Percentiles rank a stretch among this genome's conserved stretches.
Evolutionary conservation across 2,113 vertebrate species (phyloP).

Genomic region (Muntiacus muntjak): DNA sequence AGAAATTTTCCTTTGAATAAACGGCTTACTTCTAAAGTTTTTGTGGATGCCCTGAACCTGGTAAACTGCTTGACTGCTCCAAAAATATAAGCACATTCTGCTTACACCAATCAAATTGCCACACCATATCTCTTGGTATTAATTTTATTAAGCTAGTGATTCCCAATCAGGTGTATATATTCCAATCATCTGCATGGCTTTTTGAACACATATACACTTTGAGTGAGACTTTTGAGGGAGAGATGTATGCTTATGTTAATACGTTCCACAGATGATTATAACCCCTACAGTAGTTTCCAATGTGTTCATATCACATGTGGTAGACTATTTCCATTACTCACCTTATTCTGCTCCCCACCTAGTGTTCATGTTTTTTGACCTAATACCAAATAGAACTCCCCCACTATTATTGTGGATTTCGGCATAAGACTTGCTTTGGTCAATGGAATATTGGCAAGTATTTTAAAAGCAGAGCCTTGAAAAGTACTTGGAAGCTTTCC

Average conservation of each 20-base stretch:
- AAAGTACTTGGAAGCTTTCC: not conserved
- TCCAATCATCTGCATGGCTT: not conserved
- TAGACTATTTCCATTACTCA: not conserved
- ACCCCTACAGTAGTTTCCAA: not conserved
- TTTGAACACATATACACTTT: not conserved
- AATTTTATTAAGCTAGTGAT: not conserved
- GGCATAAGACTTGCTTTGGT: not conserved
- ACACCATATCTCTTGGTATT: not conserved
- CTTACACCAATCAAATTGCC: not conserved
- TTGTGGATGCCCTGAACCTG: not conserved
- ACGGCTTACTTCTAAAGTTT: not conserved
- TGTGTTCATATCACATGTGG: not conserved
- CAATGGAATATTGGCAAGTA: not conserved
- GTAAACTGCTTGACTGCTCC: not conserved
- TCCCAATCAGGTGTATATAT: not conserved
- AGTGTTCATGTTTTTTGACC: not conserved
- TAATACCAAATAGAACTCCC: not conserved
- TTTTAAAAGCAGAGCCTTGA: not conserved
- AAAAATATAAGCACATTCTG: not conserved
- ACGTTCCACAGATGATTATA: not conserved
- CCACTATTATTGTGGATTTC: not conserved
- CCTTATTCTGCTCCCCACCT: not conserved
- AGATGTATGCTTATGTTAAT: not conserved
- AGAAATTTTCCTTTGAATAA: not conserved
- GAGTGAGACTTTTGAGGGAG: not conserved